Evolutionary conservation across 1,140 invertebrate species (phyloP).

Genomic region (Aricia agestis): DNA sequence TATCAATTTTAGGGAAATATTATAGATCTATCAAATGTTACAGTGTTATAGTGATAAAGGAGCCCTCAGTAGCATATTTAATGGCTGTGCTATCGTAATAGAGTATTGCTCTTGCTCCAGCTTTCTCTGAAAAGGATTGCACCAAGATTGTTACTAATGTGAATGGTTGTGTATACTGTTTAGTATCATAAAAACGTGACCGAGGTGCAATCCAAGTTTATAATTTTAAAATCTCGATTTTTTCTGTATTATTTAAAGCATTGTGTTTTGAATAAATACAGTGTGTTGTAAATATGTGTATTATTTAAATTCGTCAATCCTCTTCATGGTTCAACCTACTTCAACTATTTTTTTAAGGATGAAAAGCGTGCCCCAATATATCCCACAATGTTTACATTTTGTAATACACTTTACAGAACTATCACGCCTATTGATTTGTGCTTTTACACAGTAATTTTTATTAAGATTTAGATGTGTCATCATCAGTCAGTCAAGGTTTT

Average conservation of each 20-base stretch:
- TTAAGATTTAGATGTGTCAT: no score
- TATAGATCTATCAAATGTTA: slow-evolving; percentile 32
- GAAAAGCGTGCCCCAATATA: no score
- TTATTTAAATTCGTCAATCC: slow-evolving; percentile 24
- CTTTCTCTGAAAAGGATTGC: slow-evolving; percentile 22
- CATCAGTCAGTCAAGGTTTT: no score
- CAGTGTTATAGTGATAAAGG: slow-evolving; percentile 29
- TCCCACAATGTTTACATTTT: no score
- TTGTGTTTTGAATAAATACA: slow-evolving; percentile 58
- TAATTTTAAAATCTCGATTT: slow-evolving; percentile 34
- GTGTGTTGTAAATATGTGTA: slow-evolving; percentile 30
- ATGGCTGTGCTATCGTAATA: slow-evolving; percentile 59
- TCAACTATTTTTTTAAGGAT: no score
- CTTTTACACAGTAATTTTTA: no score
- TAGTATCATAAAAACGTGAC: slow-evolving; percentile 2
- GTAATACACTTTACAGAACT: no score
- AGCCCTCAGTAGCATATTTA: slow-evolving; percentile 45
- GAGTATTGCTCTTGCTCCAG: slow-evolving; percentile 38
- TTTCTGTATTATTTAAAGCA: slow-evolving; percentile 36
- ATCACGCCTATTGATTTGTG: no score
- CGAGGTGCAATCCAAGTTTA: slow-evolving; percentile 34
- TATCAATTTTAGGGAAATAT: slow-evolving; percentile 12
- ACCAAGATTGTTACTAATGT: slow-evolving; percentile 20
- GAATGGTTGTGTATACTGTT: slow-evolving; percentile 19
- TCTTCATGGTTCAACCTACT: not conserved